These are phyloP conservation scores for Vesta saturnalis DNA, from an alignment of 2,888 invertebrate species.

Conservation along the genomic window DNA sequence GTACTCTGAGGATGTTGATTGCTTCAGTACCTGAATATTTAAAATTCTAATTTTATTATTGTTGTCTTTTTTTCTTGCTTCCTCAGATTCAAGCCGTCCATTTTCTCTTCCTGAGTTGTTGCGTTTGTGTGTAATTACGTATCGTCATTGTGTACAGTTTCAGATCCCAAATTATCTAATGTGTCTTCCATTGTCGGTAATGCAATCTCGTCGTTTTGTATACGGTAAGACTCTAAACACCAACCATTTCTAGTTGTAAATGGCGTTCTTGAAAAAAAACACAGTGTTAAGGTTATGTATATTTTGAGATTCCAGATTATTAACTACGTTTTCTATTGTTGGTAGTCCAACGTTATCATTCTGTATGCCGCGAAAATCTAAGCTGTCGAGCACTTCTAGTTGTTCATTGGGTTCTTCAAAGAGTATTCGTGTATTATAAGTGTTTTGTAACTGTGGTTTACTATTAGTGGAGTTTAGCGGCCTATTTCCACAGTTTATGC, in stretches of 20 bases:
- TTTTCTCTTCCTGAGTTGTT: background rate
- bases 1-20: background rate
- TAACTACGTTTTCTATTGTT: background rate
- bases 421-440: background rate
- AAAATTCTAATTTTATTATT: background rate
- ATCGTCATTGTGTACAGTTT: background rate
- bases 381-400: background rate
- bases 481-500: no score
- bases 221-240: background rate
- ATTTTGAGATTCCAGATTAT: background rate
- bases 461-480: no score
- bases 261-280: background rate
- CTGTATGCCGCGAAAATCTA: background rate
- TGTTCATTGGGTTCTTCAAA: slow-evolving; percentile 2
- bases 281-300: background rate
- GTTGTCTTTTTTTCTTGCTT: background rate
- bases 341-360: background rate
- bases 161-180: slow-evolving; percentile 5
- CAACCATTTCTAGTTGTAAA: background rate
- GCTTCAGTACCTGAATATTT: background rate
- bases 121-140: background rate
- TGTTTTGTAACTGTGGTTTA: no score
- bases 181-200: background rate
- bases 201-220: no score
- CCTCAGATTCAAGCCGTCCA: background rate